A percentile compares a stretch with the other conserved stretches of the same genome.
Conservation (phyloP, 1,140 invertebrate species). For the Andricus grossulariae region DNA sequence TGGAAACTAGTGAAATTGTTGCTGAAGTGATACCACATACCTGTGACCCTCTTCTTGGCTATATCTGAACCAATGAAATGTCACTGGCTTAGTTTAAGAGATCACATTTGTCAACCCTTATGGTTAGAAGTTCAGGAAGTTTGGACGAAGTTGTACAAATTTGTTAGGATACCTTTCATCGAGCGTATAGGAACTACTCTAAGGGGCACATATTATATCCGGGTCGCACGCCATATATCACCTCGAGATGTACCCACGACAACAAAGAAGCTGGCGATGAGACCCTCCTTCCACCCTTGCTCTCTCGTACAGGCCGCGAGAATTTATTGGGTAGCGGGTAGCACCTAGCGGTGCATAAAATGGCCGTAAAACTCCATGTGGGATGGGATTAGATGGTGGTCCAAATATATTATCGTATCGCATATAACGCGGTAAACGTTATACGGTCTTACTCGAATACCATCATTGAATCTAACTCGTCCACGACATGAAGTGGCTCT, state of each 20-base stretch:
- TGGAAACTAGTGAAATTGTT: too few species aligned
- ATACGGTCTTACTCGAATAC: conserved; percentile 14
- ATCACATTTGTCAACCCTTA: not conserved
- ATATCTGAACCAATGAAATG: too few species aligned
- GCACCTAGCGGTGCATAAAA: conserved; percentile 57
- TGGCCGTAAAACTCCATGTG: conserved; percentile 51
- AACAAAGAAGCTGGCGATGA: conserved; percentile 27
- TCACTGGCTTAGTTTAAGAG: too few species aligned
- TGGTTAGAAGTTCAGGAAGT: not conserved
- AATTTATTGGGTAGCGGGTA: conserved; percentile 60
- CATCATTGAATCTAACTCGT: conserved; percentile 23
- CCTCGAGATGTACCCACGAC: conserved; percentile 5
- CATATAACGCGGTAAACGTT: conserved; percentile 42
- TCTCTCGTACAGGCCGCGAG: conserved; percentile 38
- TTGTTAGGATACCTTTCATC: not conserved
- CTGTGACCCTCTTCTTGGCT: too few species aligned
- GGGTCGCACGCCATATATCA: conserved; percentile 18
- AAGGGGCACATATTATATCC: not conserved
- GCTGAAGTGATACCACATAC: too few species aligned
- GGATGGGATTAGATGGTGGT: conserved; percentile 52
- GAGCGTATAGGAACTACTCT: not conserved
- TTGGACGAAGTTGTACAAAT: not conserved
- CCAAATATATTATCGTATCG: conserved; percentile 54
- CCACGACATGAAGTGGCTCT: not conserved
- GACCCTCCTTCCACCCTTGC: conserved; percentile 32